Evolutionary conservation across 2,797 vertebrate species (phyloP).

Genomic region (Peromyscus melanophrys): DNA sequence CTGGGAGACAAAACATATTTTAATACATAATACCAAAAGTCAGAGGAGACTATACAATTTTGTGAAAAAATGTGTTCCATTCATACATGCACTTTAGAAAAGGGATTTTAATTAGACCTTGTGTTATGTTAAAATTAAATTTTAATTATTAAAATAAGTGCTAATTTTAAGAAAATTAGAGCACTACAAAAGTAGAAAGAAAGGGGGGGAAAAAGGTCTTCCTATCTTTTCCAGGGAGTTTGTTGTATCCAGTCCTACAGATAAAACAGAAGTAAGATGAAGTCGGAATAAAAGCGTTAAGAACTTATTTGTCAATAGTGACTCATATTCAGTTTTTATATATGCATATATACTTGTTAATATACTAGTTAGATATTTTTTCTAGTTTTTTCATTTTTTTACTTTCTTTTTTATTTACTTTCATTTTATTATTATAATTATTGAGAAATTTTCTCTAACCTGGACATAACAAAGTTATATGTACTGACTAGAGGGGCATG

Average conservation of each 20-base stretch:
- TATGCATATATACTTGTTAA: not conserved
- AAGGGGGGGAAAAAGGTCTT: not conserved
- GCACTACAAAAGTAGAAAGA: not conserved
- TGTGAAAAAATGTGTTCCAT: constrained; percentile 31
- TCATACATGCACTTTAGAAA: constrained; percentile 18
- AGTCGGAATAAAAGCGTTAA: not conserved
- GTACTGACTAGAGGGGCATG: not conserved
- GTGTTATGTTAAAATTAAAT: constrained; percentile 65
- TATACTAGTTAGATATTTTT: not conserved
- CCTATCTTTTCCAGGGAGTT: not conserved
- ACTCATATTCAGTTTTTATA: not conserved
- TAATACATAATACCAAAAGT: constrained; percentile 50
- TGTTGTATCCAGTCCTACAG: not conserved
- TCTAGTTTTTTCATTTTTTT: not conserved
- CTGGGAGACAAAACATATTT: not conserved
- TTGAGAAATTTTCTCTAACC: not conserved
- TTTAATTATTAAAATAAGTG: constrained; percentile 74
- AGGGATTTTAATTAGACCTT: constrained; percentile 57
- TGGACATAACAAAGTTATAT: not conserved
- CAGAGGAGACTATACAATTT: not conserved
- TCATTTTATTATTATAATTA: too few relatives aligned
- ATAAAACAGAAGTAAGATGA: not conserved
- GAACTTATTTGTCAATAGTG: not conserved
- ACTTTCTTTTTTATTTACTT: too few relatives aligned
- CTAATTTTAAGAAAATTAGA: constrained; percentile 62